Base-by-base conservation (phyloP, 2,797 vertebrate species). In the Arrhamphus sclerolepis region DNA sequence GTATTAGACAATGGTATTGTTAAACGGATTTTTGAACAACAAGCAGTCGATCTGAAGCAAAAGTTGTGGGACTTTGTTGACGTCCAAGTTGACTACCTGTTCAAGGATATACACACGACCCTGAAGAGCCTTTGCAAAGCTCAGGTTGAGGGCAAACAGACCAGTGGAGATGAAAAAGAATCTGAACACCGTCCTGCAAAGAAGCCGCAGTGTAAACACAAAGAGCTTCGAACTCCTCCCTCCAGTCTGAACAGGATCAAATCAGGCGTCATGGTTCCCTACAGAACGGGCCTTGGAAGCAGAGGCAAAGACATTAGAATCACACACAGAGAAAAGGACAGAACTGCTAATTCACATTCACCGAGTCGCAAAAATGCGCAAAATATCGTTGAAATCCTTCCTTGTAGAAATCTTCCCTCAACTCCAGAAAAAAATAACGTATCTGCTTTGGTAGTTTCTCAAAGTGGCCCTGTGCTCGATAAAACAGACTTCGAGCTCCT, bases 41-140 rank as follows among this genome's bases (percentile, higher is more conserved):
- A 94, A 43, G 91, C 95, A 0, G 89, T 88, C 20, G 94, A 97
- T 78, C 93, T 97, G 84, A 99, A 99, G 84, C 95, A 95, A 44
- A 96, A 96, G 77, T 65, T 98, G 55, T 99, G 97, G 97, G 95
- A 95, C 62, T 97, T 97, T 91, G 96, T 98, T 5, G 95, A 98
- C 56, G 93, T 91, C 13, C 95, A 98, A 64, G 92, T 99, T 51
- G 95, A 99, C 75, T 95, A 92, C 75, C 88, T 98, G 72, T 96
- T 99, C 78, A 92, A 88, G 72, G 96, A 96, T 55, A 87, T 98
- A 63, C 85, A 89, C 61, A 84, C 78, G 21, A 86, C 89, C 1
- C 80, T 98, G 41, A 78, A 89, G 79, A 92, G 86, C 46, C 72
- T 92, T 7, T 94, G 93, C 80, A 92, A 31, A 57, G 2, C 19